Evolutionary conservation across 37 sponge, comb jelly and placozoan genomes (phyloP).

Genomic region (Oopsacas minuta): DNA sequence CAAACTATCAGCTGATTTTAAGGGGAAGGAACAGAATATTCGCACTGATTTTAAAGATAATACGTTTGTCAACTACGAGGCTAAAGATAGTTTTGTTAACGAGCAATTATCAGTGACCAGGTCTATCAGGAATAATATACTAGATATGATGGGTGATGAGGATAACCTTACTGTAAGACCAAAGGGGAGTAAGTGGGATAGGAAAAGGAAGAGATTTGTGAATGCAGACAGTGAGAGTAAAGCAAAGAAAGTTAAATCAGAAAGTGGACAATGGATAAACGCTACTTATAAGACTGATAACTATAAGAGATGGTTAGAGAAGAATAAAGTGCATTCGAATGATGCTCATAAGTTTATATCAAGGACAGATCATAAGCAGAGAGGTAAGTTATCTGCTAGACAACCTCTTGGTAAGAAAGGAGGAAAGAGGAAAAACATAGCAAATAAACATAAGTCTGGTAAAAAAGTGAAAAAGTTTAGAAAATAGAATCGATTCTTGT

Average conservation of each 20-base stretch:
- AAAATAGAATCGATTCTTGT: neutral
- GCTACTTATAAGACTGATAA: constrained; percentile 63
- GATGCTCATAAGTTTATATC: neutral
- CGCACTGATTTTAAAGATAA: neutral
- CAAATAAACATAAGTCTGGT: neutral
- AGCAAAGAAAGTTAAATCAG: constrained; percentile 68
- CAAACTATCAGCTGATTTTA: neutral
- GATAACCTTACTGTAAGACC: neutral
- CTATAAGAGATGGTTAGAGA: neutral
- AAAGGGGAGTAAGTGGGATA: constrained; percentile 49
- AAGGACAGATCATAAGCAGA: neutral
- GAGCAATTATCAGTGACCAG: neutral
- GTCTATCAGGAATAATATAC: constrained; percentile 20
- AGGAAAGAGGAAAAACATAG: neutral
- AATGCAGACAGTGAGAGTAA: constrained; percentile 32
- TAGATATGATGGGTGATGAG: constrained; percentile 66
- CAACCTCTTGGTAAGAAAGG: constrained; percentile 5
- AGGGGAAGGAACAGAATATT: neutral
- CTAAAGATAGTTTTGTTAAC: neutral
- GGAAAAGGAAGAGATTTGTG: constrained; percentile 87
- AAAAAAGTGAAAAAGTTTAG: neutral
- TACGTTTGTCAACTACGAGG: neutral
- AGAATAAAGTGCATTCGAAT: constrained; percentile 1
- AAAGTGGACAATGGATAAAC: constrained; percentile 63
- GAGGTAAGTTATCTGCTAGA: neutral